Percentiles rank a stretch among this genome's conserved stretches.
phyloP scores from a whole-genome alignment of 1,140 invertebrate species.

The Plodia interpunctella region DNA sequence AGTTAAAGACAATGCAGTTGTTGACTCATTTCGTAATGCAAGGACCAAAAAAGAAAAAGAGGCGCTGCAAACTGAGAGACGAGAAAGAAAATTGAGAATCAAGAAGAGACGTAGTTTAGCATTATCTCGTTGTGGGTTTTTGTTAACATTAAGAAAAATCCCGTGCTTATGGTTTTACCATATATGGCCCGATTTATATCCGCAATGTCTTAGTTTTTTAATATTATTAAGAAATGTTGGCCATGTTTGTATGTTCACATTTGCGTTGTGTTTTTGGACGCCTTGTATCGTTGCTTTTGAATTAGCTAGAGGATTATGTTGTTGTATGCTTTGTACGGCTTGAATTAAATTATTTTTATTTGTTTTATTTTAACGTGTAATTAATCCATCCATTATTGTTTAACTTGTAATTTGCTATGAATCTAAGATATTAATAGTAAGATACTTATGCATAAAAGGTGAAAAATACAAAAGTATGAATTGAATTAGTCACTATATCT shows the following conservation, averaged over 20 bases:
- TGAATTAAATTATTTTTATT: conserved; percentile 9
- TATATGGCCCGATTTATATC: conserved; percentile 45
- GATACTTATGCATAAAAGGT: too few relatives aligned
- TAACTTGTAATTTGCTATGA: too few relatives aligned
- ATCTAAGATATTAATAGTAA: too few relatives aligned
- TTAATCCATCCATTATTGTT: not conserved
- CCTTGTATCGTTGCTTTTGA: conserved; percentile 47
- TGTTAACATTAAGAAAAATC: conserved; percentile 43
- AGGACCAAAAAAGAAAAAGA: conserved; percentile 31
- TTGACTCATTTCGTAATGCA: conserved; percentile 34
- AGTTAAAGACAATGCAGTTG: conserved; percentile 30
- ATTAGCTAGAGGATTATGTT: conserved; percentile 34
- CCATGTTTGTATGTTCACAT: conserved; percentile 33
- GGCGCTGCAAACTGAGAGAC: conserved; percentile 24
- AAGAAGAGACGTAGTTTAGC: conserved; percentile 31
- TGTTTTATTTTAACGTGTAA: not conserved
- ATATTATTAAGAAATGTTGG: conserved; percentile 30
- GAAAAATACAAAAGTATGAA: too few relatives aligned
- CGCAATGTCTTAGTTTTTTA: conserved; percentile 37
- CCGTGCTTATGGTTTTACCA: conserved; percentile 50
- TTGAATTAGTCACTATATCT: too few relatives aligned
- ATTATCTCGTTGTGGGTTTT: conserved; percentile 35
- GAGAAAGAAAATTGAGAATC: conserved; percentile 34
- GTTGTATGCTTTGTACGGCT: conserved; percentile 39
- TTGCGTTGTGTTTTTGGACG: conserved; percentile 45